Evolutionary conservation across 2,888 invertebrate species (phyloP), one percentile per base, ranked within the genome.

Genomic region (Epistrophella euchroma): DNA sequence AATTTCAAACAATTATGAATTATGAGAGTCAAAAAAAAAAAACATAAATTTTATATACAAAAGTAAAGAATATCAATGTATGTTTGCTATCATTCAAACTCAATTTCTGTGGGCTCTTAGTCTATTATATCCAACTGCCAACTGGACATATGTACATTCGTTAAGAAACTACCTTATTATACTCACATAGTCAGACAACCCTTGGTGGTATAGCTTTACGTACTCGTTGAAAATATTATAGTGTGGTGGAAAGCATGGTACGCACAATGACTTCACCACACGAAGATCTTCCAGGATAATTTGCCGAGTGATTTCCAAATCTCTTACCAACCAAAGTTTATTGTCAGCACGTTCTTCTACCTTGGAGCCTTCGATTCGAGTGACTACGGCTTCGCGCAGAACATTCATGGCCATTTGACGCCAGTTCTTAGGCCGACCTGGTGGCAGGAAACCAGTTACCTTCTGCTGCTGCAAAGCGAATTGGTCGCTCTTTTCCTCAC

Each of bases 241-340:
- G 88, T 96, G 95, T 0, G 98, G 97, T 2, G 99, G 99, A 92
- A 99, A 99, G 91, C 98, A 98, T 0, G 98, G 98, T 6, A 97
- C 95, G 89, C 97, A 97, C 0, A 97, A 93, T 0, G 96, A 97
- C 91, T 98, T 98, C 0, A 98, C 97, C 0, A 99, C 98, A 87
- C 97, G 94, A 86, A 99, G 93, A 92, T 99, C 98, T 91, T 98
- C 98, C 7, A 98, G 92, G 89, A 98, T 97, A 10, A 98, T 94
- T 90, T 97, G 96, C 47, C 98, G 94, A 0, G 96, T 96, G 50
- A 96, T 93, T 93, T 99, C 99, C 73, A 99, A 93, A 92, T 99
- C 98, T 28, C 97, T 94, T 4, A 98, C 98, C 15, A 99, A 94
- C 99, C 99, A 99, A 93, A 98, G 95, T 92, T 98, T 98, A 92